Conservation (phyloP, 37 sponge, comb jelly and placozoan genomes). For the Aplysina aerophoba region DNA sequence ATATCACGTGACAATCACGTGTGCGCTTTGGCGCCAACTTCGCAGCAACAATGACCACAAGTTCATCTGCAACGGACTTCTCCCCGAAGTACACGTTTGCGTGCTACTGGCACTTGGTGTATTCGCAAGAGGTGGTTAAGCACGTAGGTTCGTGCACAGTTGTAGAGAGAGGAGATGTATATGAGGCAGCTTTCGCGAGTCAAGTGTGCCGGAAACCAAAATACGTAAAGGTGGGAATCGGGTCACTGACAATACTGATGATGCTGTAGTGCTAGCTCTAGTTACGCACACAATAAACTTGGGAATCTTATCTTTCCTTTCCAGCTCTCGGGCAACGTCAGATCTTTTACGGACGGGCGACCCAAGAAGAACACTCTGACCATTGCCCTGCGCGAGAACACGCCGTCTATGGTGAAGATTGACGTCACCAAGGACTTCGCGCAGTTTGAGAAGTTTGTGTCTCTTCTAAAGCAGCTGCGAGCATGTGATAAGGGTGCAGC, state of each 20-base stretch:
- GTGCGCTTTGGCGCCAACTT: conserved; percentile 29
- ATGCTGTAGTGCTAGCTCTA: too few species aligned
- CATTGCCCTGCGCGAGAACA: conserved; percentile 1
- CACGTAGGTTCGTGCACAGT: conserved; percentile 15
- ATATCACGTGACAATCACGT: conserved; percentile 24
- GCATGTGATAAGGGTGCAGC: not conserved
- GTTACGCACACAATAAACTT: too few species aligned
- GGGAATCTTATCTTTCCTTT: too few species aligned
- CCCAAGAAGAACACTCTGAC: not conserved
- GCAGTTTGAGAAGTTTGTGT: conserved; percentile 15
- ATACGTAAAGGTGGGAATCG: not conserved
- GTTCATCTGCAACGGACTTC: not conserved
- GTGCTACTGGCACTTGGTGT: conserved; percentile 1
- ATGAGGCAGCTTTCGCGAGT: conserved; percentile 12
- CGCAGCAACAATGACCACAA: not conserved
- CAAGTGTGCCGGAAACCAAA: conserved; percentile 13
- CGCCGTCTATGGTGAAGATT: not conserved
- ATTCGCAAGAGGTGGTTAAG: not conserved
- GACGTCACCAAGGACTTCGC: not conserved
- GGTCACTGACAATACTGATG: too few species aligned
- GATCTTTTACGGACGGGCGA: not conserved
- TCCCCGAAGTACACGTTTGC: not conserved
- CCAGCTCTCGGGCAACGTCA: conserved; percentile 4
- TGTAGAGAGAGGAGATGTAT: not conserved
- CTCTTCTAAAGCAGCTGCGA: conserved; percentile 1